These are phyloP conservation scores for Ascaphus truei DNA, from an alignment of 2,113 vertebrate genomes.

Conservation along the genomic window DNA sequence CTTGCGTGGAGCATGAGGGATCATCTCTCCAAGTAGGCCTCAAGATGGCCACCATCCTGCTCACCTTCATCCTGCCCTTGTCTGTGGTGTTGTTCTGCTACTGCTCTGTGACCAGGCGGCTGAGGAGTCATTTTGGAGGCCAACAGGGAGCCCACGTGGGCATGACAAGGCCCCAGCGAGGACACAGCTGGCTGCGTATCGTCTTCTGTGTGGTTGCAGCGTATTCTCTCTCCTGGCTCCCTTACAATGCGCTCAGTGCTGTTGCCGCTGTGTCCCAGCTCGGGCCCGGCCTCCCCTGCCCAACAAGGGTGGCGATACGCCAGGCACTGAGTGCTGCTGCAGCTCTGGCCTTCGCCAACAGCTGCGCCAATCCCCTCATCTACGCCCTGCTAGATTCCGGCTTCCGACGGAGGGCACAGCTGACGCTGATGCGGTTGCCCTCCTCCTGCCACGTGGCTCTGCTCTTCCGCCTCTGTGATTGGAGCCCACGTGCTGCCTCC, in stretches of 20 bases:
- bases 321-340: constrained; percentile 61
- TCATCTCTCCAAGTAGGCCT: constrained; percentile 47
- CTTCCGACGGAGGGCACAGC: constrained; percentile 57
- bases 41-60: constrained; percentile 57
- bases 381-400: constrained; percentile 75
- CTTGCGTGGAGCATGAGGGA: constrained; percentile 54
- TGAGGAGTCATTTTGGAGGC: constrained; percentile 42
- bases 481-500: neutral
- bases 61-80: constrained; percentile 73
- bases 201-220: constrained; percentile 68
- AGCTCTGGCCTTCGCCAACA: constrained; percentile 79
- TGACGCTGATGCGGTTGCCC: neutral
- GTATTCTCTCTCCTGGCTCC: constrained; percentile 82
- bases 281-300: constrained; percentile 35
- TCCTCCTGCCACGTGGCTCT: neutral
- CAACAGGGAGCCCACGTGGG: constrained; percentile 40
- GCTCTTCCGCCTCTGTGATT: constrained; percentile 27
- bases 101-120: constrained; percentile 65
- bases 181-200: constrained; percentile 71
- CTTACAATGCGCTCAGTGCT: constrained; percentile 68
- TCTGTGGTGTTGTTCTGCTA: constrained; percentile 71
- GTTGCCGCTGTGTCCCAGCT: constrained; percentile 47
- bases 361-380: constrained; percentile 79
- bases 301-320: constrained; percentile 22
- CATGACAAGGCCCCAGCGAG: constrained; percentile 40